These are phyloP conservation scores for Turnix velox DNA, from an alignment of 2,113 vertebrate species.

Conservation along the genomic window DNA sequence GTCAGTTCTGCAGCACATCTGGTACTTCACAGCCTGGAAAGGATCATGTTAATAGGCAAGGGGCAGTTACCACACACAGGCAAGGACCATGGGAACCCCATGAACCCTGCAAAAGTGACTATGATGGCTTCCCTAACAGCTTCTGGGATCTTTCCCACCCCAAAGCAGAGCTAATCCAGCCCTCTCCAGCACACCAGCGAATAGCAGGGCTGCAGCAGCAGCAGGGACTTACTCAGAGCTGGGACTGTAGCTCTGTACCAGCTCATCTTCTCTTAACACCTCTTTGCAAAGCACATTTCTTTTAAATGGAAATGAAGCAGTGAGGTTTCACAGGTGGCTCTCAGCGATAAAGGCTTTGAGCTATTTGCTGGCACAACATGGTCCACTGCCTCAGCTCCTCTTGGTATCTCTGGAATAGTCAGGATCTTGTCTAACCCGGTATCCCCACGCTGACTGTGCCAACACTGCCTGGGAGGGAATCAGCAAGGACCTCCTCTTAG, in stretches of 20 bases:
- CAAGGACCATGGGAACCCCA: accelerated
- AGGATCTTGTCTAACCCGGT: background rate
- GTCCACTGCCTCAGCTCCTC: background rate
- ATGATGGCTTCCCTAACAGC: background rate
- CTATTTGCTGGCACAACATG: background rate
- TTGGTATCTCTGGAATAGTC: background rate
- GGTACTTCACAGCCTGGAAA: background rate
- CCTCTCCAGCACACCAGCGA: background rate
- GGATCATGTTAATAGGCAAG: no score
- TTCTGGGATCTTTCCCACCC: background rate
- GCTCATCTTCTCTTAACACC: background rate
- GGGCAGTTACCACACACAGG: background rate
- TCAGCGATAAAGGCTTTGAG: background rate
- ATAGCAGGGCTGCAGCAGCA: background rate
- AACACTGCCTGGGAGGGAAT: background rate
- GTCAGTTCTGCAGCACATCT: background rate
- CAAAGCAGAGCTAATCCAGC: background rate
- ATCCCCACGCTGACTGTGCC: background rate
- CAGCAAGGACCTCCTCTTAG: background rate
- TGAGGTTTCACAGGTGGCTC: background rate
- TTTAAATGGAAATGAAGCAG: slow-evolving; percentile 1
- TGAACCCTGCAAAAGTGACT: background rate
- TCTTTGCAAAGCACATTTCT: background rate
- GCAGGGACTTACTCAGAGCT: background rate
- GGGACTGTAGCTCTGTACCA: background rate